These are phyloP conservation scores for Istiophorus platypterus DNA, from an alignment of 2,113 vertebrate genomes.

Conservation along the genomic window DNA sequence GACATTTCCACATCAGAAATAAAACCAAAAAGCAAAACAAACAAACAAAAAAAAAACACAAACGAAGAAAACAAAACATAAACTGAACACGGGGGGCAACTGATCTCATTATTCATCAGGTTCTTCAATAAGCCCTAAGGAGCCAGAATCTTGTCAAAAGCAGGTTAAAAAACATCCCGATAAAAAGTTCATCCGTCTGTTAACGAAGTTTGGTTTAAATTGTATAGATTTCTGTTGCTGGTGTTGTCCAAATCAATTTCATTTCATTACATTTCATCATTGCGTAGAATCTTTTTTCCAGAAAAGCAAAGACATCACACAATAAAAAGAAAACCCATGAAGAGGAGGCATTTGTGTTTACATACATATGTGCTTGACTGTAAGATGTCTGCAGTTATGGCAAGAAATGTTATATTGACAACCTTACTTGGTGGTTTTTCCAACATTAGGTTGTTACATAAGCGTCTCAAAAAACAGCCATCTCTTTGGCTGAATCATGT, in stretches of 20 bases:
- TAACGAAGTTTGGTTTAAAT: not conserved
- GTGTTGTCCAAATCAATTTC: too few species aligned
- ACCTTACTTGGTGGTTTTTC: not conserved
- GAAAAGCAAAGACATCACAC: not conserved
- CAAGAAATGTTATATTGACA: not conserved
- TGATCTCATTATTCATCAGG: not conserved
- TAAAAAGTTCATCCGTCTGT: not conserved
- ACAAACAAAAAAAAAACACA: not conserved
- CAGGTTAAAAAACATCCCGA: not conserved
- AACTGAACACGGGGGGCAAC: not conserved
- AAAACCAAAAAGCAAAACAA: not conserved
- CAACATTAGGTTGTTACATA: slow-evolving; percentile 27
- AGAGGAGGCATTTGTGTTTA: not conserved
- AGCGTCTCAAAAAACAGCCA: slow-evolving; percentile 17
- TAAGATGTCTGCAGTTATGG: not conserved
- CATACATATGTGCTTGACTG: not conserved
- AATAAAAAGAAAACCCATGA: not conserved
- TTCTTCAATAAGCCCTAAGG: not conserved
- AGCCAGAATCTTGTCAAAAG: not conserved
- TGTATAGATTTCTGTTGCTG: not conserved
- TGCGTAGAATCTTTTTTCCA: not conserved
- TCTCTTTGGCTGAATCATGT: slow-evolving; percentile 28
- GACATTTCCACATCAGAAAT: not conserved
- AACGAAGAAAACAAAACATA: too few species aligned
- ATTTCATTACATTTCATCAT: too few species aligned